These are phyloP conservation scores for Ginglymostoma cirratum DNA, from an alignment of 2,113 vertebrate genomes.

Conservation along the genomic window DNA sequence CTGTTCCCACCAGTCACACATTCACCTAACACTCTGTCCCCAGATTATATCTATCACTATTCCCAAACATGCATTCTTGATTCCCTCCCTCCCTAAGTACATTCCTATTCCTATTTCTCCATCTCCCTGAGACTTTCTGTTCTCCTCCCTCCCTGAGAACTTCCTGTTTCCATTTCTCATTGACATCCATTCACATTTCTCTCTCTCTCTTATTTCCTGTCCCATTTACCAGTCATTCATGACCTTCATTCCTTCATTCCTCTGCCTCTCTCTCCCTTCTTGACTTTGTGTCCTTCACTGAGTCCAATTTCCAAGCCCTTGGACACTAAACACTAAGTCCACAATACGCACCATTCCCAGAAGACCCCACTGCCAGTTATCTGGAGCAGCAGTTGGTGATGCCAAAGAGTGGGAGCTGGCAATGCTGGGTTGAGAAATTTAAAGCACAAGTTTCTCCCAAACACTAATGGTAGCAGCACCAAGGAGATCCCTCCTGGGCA, in stretches of 20 bases:
- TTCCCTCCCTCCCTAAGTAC: neutral
- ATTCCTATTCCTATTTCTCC: neutral
- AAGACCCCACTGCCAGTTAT: neutral
- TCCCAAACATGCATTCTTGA: neutral
- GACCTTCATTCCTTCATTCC: neutral
- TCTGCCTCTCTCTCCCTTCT: neutral
- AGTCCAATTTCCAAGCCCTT: neutral
- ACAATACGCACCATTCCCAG: neutral
- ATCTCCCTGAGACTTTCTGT: neutral
- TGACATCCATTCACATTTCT: neutral
- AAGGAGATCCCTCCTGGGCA: neutral
- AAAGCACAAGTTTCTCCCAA: neutral
- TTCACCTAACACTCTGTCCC: neutral
- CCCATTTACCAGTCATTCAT: neutral
- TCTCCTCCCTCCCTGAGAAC: neutral
- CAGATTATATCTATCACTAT: no score
- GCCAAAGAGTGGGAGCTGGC: neutral
- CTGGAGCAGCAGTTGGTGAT: neutral
- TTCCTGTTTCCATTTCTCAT: neutral
- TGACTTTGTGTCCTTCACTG: no score
- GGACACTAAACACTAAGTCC: neutral
- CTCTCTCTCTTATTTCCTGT: neutral
- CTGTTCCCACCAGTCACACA: neutral
- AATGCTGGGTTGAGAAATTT: neutral
- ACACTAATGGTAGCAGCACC: neutral